These are phyloP conservation scores for Chrysomallon squamiferum DNA, from an alignment of 1,140 invertebrate genomes.

Conservation along the genomic window DNA sequence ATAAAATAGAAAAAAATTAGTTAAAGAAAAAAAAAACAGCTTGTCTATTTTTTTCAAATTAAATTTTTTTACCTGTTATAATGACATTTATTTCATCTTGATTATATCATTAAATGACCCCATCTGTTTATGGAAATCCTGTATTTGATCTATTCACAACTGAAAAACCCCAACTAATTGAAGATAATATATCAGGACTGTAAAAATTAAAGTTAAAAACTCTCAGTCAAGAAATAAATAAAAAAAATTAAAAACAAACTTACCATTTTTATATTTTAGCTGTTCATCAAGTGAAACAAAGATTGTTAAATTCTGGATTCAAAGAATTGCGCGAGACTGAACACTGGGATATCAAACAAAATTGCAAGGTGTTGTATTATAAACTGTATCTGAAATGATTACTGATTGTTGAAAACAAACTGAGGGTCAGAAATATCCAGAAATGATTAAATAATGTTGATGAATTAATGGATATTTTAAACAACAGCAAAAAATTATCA, in stretches of 20 bases:
- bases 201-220: too few species aligned
- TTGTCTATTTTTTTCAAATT: too few species aligned
- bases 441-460: not conserved
- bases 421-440: not conserved
- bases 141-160: too few species aligned
- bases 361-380: constrained; percentile 53
- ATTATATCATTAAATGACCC: too few species aligned
- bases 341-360: constrained; percentile 59
- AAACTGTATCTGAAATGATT: not conserved
- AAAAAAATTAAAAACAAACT: not conserved
- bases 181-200: too few species aligned
- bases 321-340: constrained; percentile 61
- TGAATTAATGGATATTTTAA: not conserved
- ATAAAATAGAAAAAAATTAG: too few species aligned
- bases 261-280: constrained; percentile 53
- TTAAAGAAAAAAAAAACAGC: too few species aligned
- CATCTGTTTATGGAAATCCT: too few species aligned
- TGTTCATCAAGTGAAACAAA: constrained; percentile 60
- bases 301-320: constrained; percentile 60
- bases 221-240: not conserved
- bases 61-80: too few species aligned
- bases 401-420: not conserved
- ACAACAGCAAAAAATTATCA: not conserved
- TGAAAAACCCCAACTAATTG: too few species aligned
- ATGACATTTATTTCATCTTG: too few species aligned